Percentiles rank a stretch among this genome's conserved stretches.
Evolutionary conservation across 2,113 vertebrate species (phyloP).

Genomic region (Sitta europaea): DNA sequence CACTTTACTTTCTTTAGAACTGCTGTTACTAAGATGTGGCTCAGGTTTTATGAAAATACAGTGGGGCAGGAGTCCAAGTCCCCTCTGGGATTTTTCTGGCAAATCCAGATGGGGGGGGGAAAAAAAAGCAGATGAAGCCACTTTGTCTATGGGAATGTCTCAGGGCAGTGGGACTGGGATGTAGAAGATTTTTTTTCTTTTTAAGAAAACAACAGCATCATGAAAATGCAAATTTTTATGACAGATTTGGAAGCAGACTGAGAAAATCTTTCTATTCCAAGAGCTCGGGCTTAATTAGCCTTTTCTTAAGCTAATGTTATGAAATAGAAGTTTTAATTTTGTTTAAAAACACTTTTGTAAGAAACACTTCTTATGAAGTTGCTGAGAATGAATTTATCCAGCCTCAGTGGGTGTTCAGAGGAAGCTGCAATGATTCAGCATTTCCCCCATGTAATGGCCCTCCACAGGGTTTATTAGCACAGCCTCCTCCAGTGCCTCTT

Average conservation of each 20-base stretch:
- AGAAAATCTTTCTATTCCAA: neutral
- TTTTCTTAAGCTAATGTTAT: neutral
- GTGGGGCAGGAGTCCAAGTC: neutral
- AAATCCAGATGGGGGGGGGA: fast-evolving
- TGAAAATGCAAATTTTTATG: neutral
- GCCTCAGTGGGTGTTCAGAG: neutral
- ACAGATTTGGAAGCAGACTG: neutral
- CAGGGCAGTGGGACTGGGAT: neutral
- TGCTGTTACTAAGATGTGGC: neutral
- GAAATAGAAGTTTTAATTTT: neutral
- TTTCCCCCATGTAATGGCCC: neutral
- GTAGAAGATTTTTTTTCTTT: neutral
- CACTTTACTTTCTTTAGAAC: neutral
- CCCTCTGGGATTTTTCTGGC: neutral
- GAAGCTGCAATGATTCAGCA: neutral
- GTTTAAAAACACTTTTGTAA: neutral
- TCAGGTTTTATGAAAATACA: neutral
- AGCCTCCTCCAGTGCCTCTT: neutral
- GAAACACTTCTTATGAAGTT: neutral
- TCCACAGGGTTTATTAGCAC: neutral
- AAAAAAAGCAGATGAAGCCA: neutral
- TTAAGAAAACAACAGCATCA: neutral
- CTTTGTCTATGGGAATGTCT: neutral
- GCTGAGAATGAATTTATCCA: neutral
- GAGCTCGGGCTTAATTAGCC: neutral